Evolutionary conservation across 2,888 invertebrate species (phyloP).

Genomic region (Altica lythri): DNA sequence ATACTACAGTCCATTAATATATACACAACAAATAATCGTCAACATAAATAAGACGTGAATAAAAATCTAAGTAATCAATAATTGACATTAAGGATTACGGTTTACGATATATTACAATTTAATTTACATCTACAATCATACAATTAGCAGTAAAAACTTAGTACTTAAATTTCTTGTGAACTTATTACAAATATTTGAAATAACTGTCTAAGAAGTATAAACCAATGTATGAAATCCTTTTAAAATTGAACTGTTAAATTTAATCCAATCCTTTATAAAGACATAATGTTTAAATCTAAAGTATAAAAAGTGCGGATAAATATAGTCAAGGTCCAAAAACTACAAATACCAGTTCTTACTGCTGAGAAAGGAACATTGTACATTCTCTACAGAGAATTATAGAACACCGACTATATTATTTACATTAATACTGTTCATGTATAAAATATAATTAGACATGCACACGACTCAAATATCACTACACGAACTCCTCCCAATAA

Average conservation of each 20-base stretch:
- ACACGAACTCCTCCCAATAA: slow-evolving; percentile 33
- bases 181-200: slow-evolving; percentile 6
- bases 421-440: slow-evolving; percentile 51
- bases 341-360: slow-evolving; percentile 15
- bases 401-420: slow-evolving; percentile 41
- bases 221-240: too few species aligned
- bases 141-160: slow-evolving; percentile 15
- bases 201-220: too few species aligned
- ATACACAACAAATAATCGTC: slow-evolving; percentile 55
- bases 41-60: slow-evolving; percentile 37
- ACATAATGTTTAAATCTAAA: neutral
- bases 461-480: slow-evolving; percentile 41
- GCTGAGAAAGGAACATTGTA: slow-evolving; percentile 41
- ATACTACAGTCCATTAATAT: slow-evolving; percentile 56
- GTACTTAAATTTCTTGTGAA: slow-evolving; percentile 11
- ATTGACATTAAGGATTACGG: slow-evolving; percentile 31
- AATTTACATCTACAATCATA: slow-evolving; percentile 24
- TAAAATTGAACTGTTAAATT: too few species aligned
- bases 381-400: slow-evolving; percentile 30
- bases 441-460: slow-evolving; percentile 46
- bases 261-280: neutral
- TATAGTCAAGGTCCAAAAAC: slow-evolving; percentile 3
- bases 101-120: slow-evolving; percentile 15
- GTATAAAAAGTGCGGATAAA: neutral
- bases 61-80: slow-evolving; percentile 22